Percentiles rank a stretch among this genome's conserved stretches.
phyloP scores from a whole-genome alignment of 1,140 invertebrate species.

The Atopsyche davidsoni region DNA sequence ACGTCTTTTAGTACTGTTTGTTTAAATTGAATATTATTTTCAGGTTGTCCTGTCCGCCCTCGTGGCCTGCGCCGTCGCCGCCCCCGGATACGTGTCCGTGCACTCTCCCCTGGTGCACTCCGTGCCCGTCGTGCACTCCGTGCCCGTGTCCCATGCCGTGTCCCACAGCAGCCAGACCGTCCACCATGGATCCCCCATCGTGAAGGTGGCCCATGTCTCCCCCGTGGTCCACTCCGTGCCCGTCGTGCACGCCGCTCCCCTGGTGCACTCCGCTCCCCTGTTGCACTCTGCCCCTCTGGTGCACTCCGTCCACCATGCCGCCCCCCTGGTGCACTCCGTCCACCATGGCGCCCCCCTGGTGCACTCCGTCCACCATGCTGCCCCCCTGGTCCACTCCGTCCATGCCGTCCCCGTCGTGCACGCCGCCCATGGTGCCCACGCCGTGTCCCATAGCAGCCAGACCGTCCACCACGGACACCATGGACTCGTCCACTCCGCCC shows the following conservation, averaged over 20 bases:
- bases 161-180: slow-evolving; percentile 33
- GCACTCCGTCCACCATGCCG: slow-evolving; percentile 21
- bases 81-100: slow-evolving; percentile 38
- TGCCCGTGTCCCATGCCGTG: slow-evolving; percentile 31
- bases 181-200: slow-evolving; percentile 21
- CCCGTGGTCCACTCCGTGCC: slow-evolving; percentile 36
- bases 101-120: slow-evolving; percentile 33
- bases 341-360: slow-evolving; percentile 19
- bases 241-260: slow-evolving; percentile 37
- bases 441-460: slow-evolving; percentile 36
- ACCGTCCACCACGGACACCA: slow-evolving; percentile 40
- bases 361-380: slow-evolving; percentile 41
- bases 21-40: too few species aligned
- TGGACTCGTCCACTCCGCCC: slow-evolving; percentile 48
- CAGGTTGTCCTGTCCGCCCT: slow-evolving; percentile 29
- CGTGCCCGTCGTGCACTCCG: slow-evolving; percentile 35
- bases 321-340: slow-evolving; percentile 16
- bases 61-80: slow-evolving; percentile 30
- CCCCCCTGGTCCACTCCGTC: slow-evolving; percentile 38
- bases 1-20: too few species aligned
- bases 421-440: slow-evolving; percentile 37
- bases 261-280: slow-evolving; percentile 34
- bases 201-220: slow-evolving; percentile 31
- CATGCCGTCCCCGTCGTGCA: slow-evolving; percentile 36
- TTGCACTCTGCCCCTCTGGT: slow-evolving; percentile 36